A percentile compares a stretch with the other conserved stretches of the same genome.
phyloP scores from a whole-genome alignment of 2,888 invertebrate species.

The Aradus depressus region DNA sequence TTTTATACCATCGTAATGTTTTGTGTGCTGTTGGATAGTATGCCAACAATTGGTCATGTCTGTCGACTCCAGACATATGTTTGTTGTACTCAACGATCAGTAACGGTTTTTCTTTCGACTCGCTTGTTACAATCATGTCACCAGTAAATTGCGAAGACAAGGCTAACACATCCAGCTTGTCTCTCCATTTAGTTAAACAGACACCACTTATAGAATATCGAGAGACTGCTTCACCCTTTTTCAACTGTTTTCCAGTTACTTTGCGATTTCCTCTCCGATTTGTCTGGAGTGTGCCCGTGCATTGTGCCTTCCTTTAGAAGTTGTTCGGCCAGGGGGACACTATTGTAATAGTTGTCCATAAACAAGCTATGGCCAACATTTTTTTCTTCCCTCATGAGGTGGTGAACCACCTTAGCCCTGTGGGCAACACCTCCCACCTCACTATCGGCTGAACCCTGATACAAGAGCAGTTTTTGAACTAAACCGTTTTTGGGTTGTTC shows the following conservation, averaged over 20 bases:
- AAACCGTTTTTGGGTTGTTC: constrained; percentile 32
- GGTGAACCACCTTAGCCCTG: constrained; percentile 31
- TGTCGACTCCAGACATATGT: constrained; percentile 13
- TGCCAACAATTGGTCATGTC: constrained; percentile 11
- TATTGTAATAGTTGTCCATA: constrained; percentile 35
- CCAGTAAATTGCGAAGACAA: constrained; percentile 11
- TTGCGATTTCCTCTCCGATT: constrained; percentile 30
- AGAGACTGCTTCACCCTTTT: constrained; percentile 10
- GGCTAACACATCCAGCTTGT: constrained; percentile 1
- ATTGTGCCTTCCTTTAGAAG: constrained; percentile 31
- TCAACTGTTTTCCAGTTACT: constrained; percentile 29
- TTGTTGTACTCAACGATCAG: constrained; percentile 10
- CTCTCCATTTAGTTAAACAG: neutral
- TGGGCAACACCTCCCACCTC: constrained; percentile 29
- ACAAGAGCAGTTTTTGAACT: constrained; percentile 5
- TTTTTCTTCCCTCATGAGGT: constrained; percentile 33
- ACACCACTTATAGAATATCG: constrained; percentile 12
- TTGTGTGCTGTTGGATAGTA: constrained; percentile 12
- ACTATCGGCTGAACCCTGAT: constrained; percentile 4
- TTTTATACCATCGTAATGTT: constrained; percentile 13
- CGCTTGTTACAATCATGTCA: constrained; percentile 7
- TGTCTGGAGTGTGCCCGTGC: constrained; percentile 35
- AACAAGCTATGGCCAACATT: constrained; percentile 33
- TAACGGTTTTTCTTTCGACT: constrained; percentile 3
- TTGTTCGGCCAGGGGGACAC: constrained; percentile 32